Evolutionary conservation across 2,113 vertebrate species (phyloP).

Genomic region (Columba livia): DNA sequence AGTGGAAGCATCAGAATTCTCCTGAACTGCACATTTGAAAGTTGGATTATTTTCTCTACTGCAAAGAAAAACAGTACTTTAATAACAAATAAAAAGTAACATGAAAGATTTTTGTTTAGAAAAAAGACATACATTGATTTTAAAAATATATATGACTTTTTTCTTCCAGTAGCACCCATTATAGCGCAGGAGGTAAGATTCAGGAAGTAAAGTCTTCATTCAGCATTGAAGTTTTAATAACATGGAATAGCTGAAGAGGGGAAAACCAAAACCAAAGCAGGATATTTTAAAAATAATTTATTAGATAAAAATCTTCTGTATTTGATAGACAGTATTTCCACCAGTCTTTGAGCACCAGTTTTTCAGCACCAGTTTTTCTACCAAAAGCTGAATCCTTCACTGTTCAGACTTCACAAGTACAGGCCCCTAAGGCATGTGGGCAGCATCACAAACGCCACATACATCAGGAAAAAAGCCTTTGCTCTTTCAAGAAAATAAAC

Average conservation of each 20-base stretch:
- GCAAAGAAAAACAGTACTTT: background rate
- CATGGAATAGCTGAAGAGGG: background rate
- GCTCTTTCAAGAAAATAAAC: background rate
- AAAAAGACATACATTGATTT: background rate
- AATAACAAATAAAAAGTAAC: background rate
- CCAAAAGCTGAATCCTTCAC: background rate
- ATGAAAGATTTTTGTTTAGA: background rate
- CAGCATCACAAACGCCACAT: background rate
- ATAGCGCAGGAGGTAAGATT: background rate
- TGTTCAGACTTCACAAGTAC: background rate
- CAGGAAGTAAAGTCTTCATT: background rate
- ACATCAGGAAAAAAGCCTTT: background rate
- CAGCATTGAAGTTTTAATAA: background rate
- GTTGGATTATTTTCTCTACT: background rate
- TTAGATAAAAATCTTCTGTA: background rate
- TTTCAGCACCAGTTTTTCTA: background rate
- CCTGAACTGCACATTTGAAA: background rate
- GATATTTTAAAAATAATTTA: background rate
- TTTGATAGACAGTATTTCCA: background rate
- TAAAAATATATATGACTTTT: background rate
- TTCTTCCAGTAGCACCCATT: background rate
- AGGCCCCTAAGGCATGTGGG: background rate
- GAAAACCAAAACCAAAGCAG: background rate
- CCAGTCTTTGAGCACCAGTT: background rate
- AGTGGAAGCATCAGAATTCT: background rate